Evolutionary conservation across 2,888 invertebrate species (phyloP).

Genomic region (Acleris emargana): DNA sequence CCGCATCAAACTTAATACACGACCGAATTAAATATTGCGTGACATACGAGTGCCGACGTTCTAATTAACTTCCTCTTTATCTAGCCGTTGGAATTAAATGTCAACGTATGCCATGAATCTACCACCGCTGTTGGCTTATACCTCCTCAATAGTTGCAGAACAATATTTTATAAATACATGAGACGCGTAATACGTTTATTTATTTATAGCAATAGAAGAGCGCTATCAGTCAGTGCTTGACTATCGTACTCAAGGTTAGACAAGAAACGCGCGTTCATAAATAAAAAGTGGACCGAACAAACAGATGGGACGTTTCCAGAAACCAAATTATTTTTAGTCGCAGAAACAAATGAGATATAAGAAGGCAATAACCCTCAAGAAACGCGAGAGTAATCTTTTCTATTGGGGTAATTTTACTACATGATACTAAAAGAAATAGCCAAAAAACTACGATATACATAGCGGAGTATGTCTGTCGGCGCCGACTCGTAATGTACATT

Average conservation of each 20-base stretch:
- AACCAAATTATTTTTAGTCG: slow-evolving; percentile 49
- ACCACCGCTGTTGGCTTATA: too few relatives aligned
- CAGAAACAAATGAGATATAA: slow-evolving; percentile 49
- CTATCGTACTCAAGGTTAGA: slow-evolving; percentile 52
- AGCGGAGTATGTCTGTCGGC: slow-evolving; percentile 47
- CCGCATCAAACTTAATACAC: slow-evolving; percentile 63
- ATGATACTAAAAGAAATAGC: slow-evolving; percentile 51
- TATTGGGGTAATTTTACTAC: slow-evolving; percentile 55
- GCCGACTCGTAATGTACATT: slow-evolving; percentile 56
- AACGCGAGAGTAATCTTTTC: slow-evolving; percentile 51
- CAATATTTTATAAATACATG: too few relatives aligned
- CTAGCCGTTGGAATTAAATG: neutral
- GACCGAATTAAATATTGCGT: slow-evolving; percentile 64
- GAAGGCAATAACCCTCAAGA: slow-evolving; percentile 54
- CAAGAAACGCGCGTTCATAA: slow-evolving; percentile 54
- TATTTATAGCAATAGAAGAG: slow-evolving; percentile 1
- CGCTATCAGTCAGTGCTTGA: slow-evolving; percentile 13
- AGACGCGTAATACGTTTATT: too few relatives aligned
- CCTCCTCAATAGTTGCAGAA: too few relatives aligned
- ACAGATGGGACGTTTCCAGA: slow-evolving; percentile 52
- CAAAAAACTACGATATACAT: slow-evolving; percentile 41
- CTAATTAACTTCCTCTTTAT: slow-evolving; percentile 43
- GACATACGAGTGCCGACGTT: slow-evolving; percentile 48
- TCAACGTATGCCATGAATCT: neutral
- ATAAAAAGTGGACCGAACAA: slow-evolving; percentile 57